Evolutionary conservation across 1,140 invertebrate genomes (phyloP).

Genomic region (Apocrypta bakeri): DNA sequence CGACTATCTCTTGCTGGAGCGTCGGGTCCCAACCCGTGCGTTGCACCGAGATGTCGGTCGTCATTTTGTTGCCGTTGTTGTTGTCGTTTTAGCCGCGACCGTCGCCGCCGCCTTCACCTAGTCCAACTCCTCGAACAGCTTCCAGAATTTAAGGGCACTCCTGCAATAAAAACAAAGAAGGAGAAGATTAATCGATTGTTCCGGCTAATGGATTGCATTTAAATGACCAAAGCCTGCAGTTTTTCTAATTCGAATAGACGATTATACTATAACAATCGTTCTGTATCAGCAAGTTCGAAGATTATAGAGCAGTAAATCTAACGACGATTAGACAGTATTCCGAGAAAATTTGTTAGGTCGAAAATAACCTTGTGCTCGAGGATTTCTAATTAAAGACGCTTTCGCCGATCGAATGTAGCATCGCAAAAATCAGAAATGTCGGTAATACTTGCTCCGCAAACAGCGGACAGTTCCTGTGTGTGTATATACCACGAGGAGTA

Average conservation of each 20-base stretch:
- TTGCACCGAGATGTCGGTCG: slow-evolving; percentile 97
- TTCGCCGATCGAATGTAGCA: too few species aligned
- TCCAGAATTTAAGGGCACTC: slow-evolving; percentile 66
- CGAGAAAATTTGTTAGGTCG: too few species aligned
- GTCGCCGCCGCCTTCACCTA: background rate
- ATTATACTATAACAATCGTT: too few species aligned
- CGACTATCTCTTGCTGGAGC: slow-evolving; percentile 91
- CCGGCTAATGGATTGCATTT: too few species aligned
- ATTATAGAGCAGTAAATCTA: too few species aligned
- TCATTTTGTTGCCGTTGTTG: slow-evolving; percentile 81
- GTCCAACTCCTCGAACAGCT: slow-evolving; percentile 65
- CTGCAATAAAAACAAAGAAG: slow-evolving; percentile 64
- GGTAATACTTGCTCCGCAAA: background rate
- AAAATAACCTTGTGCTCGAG: too few species aligned
- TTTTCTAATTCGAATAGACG: too few species aligned
- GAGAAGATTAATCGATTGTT: too few species aligned
- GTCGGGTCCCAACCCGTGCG: slow-evolving; percentile 90
- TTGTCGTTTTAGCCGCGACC: background rate
- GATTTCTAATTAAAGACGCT: too few species aligned
- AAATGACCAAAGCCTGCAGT: too few species aligned
- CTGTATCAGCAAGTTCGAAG: too few species aligned
- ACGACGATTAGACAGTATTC: too few species aligned
- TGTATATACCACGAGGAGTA: background rate
- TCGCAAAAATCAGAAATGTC: background rate
- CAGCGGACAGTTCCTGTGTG: background rate